Conservation (phyloP, 2,797 vertebrate species). For the Merluccius polli region DNA sequence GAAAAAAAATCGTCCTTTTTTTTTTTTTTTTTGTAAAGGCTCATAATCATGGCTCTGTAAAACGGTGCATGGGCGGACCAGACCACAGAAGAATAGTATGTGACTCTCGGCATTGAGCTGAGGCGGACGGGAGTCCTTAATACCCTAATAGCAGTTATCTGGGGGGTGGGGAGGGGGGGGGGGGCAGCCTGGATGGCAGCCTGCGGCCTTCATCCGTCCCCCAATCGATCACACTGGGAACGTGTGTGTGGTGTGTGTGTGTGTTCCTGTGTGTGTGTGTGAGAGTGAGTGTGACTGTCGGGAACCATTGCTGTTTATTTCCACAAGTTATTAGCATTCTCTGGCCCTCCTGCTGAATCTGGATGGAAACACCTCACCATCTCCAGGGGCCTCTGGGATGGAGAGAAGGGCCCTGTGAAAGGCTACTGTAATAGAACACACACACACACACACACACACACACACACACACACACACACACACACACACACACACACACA, state of each 20-base stretch:
- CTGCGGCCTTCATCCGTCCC: constrained; percentile 50
- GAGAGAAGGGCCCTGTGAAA: constrained; percentile 9
- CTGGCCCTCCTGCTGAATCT: constrained; percentile 34
- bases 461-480: no score
- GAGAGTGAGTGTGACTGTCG: constrained; percentile 42
- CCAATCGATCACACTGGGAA: constrained; percentile 58
- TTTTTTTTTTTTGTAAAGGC: constrained; percentile 33
- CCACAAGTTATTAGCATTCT: constrained; percentile 54
- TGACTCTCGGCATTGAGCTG: constrained; percentile 49
- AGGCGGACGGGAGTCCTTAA: neutral
- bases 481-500: no score
- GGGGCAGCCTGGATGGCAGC: constrained; percentile 50
- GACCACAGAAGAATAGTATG: constrained; percentile 50
- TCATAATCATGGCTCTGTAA: constrained; percentile 47
- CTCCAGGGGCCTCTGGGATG: constrained; percentile 26
- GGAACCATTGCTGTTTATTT: constrained; percentile 51
- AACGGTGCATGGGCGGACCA: constrained; percentile 41
- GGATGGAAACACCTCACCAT: constrained; percentile 34
- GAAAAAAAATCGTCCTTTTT: no score
- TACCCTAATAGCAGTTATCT: constrained; percentile 14
- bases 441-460: no score
- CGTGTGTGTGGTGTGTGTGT: neutral
- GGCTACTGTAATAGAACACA: neutral
- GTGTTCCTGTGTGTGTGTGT: no score
- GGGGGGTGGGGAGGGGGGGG: no score